Conservation (phyloP, 2,888 invertebrate species). For the Trissoscelio sp. region DNA sequence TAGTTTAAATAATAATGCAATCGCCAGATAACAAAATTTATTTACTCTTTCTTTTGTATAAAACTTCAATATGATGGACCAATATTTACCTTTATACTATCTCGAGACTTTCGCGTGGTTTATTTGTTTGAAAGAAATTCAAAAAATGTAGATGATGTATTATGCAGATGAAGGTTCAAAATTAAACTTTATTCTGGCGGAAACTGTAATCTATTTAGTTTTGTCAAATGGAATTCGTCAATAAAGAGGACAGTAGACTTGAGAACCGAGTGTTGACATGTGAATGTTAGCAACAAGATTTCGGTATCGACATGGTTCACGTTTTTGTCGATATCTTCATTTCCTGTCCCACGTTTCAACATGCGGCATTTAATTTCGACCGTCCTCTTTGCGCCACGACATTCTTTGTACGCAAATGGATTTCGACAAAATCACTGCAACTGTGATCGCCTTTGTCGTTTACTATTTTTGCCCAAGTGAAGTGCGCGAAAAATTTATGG, state of each 20-base stretch:
- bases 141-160: no score
- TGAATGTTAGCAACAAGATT: constrained; percentile 57
- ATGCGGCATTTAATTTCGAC: constrained; percentile 54
- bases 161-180: no score
- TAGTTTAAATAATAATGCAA: no score
- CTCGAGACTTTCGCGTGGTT: no score
- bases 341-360: constrained; percentile 34
- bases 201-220: no score
- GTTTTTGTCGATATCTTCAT: constrained; percentile 60
- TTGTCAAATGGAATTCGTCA: constrained; percentile 1
- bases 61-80: no score
- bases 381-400: constrained; percentile 33
- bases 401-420: constrained; percentile 48
- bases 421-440: constrained; percentile 34
- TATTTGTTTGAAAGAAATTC: no score
- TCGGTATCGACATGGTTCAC: constrained; percentile 35
- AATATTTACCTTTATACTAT: no score
- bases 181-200: no score
- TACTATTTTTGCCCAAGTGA: constrained; percentile 1
- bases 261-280: constrained; percentile 39
- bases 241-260: constrained; percentile 6
- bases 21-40: no score
- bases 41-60: no score
- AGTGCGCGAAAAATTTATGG: not conserved
- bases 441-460: constrained; percentile 24